Conservation (phyloP, 1,140 invertebrate genomes). For the Brachionus rubens region DNA sequence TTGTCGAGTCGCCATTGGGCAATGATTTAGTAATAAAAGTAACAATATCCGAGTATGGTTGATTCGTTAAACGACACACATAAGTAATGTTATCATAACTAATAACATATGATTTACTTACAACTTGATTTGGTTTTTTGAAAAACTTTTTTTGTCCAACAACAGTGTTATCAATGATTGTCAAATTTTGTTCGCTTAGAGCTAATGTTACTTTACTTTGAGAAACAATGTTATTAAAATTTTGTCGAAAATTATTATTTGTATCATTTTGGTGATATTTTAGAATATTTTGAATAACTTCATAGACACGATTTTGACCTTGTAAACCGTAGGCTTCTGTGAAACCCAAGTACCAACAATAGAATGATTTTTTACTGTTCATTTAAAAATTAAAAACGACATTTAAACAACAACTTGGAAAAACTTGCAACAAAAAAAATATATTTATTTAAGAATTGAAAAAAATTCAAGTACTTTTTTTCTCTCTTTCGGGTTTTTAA, state of each 20-base stretch:
- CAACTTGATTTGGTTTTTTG: not conserved
- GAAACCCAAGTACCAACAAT: slow-evolving; percentile 40
- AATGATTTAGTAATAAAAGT: slow-evolving; percentile 26
- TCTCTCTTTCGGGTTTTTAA: too few species aligned
- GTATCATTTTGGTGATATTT: slow-evolving; percentile 11
- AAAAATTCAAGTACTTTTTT: too few species aligned
- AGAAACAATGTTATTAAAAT: not conserved
- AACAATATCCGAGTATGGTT: slow-evolving; percentile 13
- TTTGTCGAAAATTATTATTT: not conserved
- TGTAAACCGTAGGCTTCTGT: slow-evolving; percentile 24
- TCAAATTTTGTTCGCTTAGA: not conserved
- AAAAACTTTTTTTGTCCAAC: not conserved
- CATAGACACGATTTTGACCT: slow-evolving; percentile 11
- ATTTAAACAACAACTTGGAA: not conserved
- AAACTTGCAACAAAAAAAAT: too few species aligned
- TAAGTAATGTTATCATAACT: slow-evolving; percentile 22
- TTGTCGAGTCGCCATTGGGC: not conserved
- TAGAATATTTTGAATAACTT: slow-evolving; percentile 27
- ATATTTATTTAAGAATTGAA: too few species aligned
- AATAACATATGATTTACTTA: not conserved
- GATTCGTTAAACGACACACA: slow-evolving; percentile 6
- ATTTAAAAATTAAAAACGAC: slow-evolving; percentile 14
- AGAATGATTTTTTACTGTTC: slow-evolving; percentile 35
- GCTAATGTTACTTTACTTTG: not conserved
- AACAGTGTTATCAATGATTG: slow-evolving; percentile 5